Percentiles rank a stretch among this genome's conserved stretches.
Conservation (phyloP, 2,888 invertebrate species). For the Habroteleia sp. region DNA sequence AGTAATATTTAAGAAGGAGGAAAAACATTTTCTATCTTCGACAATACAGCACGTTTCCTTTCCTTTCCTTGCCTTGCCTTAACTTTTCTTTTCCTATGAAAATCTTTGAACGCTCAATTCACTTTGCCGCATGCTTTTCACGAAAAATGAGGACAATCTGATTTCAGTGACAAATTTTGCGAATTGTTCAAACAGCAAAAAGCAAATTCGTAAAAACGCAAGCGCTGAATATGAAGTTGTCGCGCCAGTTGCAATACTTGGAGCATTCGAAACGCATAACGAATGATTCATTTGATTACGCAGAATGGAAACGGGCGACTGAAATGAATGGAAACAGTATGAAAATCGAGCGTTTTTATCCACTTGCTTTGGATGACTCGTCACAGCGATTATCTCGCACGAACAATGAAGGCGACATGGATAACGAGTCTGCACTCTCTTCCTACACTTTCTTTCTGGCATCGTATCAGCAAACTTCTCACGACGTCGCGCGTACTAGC, state of each 20-base stretch:
- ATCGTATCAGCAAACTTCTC: conserved; percentile 35
- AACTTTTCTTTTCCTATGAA: too few relatives aligned
- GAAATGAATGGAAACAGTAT: conserved; percentile 17
- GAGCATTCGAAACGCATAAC: conserved; percentile 33
- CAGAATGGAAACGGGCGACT: conserved; percentile 28
- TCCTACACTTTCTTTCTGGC: conserved; percentile 37
- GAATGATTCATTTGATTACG: conserved; percentile 34
- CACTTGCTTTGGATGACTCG: conserved; percentile 28
- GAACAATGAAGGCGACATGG: conserved; percentile 45
- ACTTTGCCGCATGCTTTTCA: too few relatives aligned
- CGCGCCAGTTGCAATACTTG: conserved; percentile 8
- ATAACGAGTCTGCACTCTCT: conserved; percentile 49
- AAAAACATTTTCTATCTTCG: too few relatives aligned
- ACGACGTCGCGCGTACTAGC: conserved; percentile 31
- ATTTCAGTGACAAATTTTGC: too few relatives aligned
- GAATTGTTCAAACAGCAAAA: too few relatives aligned
- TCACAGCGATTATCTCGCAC: conserved; percentile 49
- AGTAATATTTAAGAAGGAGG: too few relatives aligned
- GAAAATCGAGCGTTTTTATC: conserved; percentile 43
- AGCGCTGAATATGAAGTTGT: neutral
- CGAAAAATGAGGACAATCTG: too few relatives aligned
- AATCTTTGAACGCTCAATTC: too few relatives aligned
- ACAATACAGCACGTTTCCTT: too few relatives aligned
- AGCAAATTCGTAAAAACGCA: neutral
- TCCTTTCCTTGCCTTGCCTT: too few relatives aligned